Conservation (phyloP, 1,140 invertebrate genomes). For the Notospermus geniculatus region DNA sequence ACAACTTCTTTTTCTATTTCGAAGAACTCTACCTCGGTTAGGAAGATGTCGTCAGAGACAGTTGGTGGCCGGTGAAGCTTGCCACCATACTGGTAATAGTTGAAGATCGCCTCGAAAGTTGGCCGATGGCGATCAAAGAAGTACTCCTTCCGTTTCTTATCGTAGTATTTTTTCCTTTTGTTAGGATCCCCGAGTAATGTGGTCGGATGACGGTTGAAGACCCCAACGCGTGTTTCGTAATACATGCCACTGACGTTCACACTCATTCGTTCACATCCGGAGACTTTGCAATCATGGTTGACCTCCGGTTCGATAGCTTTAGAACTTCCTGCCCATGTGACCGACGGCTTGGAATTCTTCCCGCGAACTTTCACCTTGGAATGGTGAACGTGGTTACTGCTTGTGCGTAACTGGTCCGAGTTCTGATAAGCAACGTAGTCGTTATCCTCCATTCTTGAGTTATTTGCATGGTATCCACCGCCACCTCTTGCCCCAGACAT, state of each 20-base stretch:
- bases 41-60: constrained; percentile 54
- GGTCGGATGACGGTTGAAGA: constrained; percentile 96
- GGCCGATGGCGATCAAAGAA: constrained; percentile 57
- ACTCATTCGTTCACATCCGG: constrained; percentile 65
- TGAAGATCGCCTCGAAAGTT: constrained; percentile 55
- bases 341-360: too few relatives aligned
- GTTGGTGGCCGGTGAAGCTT: constrained; percentile 44
- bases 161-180: constrained; percentile 50
- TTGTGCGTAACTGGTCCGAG: not conserved
- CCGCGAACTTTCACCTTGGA: not conserved
- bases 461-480: constrained; percentile 2
- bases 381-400: not conserved
- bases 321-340: too few relatives aligned
- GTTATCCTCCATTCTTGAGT: not conserved
- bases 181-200: constrained; percentile 81
- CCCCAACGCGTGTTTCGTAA: constrained; percentile 96
- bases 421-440: not conserved
- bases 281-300: constrained; percentile 29
- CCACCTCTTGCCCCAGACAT: not conserved
- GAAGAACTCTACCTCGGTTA: constrained; percentile 53
- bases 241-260: constrained; percentile 98
- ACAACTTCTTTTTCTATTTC: constrained; percentile 52
- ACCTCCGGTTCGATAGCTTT: too few relatives aligned
- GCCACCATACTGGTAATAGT: constrained; percentile 54
- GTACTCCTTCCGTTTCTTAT: constrained; percentile 49